These are phyloP conservation scores for Deroptyus accipitrinus DNA, from an alignment of 2,113 vertebrate genomes.

Conservation along the genomic window DNA sequence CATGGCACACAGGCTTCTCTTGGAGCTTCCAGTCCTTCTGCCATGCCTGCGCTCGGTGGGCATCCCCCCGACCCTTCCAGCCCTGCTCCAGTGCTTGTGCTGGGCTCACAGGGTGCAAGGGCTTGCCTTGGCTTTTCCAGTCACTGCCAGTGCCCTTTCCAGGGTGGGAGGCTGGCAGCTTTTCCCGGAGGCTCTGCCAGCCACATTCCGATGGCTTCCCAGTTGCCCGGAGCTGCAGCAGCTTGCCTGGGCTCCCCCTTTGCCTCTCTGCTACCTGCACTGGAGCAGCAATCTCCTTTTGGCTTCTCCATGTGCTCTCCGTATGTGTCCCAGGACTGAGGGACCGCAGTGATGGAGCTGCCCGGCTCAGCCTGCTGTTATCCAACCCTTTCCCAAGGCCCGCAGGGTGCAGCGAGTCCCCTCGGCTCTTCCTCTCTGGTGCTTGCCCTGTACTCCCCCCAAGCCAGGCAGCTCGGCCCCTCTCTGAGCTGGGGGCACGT, in stretches of 20 bases:
- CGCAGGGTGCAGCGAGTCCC: background rate
- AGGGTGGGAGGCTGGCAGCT: background rate
- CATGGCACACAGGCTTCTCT: conserved; percentile 4
- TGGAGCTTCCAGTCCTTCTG: conserved; percentile 36
- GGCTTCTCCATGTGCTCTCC: conserved; percentile 37
- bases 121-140: conserved; percentile 49
- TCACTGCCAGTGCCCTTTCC: background rate
- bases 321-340: background rate
- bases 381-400: background rate
- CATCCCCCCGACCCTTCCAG: background rate
- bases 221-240: background rate
- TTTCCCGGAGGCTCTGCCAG: conserved; percentile 39
- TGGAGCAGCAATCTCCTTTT: conserved; percentile 23
- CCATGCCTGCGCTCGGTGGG: background rate
- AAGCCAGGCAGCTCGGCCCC: background rate
- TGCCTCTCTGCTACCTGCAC: background rate
- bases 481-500: fast-evolving
- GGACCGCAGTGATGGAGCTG: background rate
- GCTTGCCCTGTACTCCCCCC: background rate
- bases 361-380: background rate
- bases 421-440: background rate
- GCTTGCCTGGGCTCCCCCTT: background rate
- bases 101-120: background rate
- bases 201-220: background rate
- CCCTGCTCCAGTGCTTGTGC: background rate